phyloP scores from a whole-genome alignment of 2,113 vertebrate genomes.

The Rhipidura dahli region DNA sequence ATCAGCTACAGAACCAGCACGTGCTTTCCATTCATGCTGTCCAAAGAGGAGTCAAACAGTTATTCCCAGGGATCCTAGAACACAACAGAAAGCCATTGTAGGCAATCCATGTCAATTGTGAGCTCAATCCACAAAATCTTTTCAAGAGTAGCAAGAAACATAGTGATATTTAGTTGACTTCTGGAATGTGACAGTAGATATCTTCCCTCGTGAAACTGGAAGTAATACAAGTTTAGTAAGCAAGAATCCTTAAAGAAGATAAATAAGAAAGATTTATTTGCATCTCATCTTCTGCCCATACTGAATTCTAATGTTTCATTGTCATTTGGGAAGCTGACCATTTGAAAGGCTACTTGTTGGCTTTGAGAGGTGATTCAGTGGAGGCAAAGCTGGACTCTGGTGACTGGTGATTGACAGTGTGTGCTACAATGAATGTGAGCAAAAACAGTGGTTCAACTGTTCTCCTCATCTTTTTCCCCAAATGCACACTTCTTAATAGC shows the following conservation, averaged over 20 bases:
- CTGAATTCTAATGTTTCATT: not conserved
- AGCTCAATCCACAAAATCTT: not conserved
- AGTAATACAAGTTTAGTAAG: not conserved
- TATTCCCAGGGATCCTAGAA: not conserved
- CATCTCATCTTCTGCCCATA: not conserved
- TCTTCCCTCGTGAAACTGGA: not conserved
- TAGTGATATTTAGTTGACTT: not conserved
- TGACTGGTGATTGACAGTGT: not conserved
- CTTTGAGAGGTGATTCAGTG: not conserved
- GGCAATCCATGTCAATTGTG: not conserved
- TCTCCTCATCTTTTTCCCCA: not conserved
- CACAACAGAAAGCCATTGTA: not conserved
- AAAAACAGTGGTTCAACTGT: not conserved
- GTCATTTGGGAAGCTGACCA: not conserved
- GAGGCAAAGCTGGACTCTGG: not conserved
- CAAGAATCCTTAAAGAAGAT: not conserved
- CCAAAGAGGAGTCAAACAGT: not conserved
- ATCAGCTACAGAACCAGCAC: not conserved
- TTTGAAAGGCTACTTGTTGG: not conserved
- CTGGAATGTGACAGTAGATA: not conserved
- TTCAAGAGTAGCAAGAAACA: not conserved
- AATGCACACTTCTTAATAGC: not conserved
- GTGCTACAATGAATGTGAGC: not conserved
- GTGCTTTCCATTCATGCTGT: not conserved
- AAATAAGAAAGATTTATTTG: not conserved